phyloP scores from a whole-genome alignment of 2,888 invertebrate species.

The Thecophora atra region DNA sequence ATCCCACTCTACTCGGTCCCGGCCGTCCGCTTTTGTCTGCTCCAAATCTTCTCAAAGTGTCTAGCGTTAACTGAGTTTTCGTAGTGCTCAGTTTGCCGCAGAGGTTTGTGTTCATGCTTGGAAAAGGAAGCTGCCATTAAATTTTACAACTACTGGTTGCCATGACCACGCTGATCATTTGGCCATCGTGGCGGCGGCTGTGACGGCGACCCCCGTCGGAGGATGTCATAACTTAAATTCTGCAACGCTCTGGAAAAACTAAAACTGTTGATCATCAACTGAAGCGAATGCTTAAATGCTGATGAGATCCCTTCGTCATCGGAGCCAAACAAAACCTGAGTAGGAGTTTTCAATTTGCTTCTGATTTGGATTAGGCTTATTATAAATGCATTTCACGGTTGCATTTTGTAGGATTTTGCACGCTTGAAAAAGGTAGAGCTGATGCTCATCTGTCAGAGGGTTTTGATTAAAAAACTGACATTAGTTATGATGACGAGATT shows the following conservation, averaged over 20 bases:
- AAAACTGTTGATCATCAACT: conserved; percentile 7
- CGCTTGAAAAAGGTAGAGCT: no score
- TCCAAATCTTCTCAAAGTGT: neutral
- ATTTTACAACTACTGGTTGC: conserved; percentile 33
- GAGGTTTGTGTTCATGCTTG: conserved; percentile 16
- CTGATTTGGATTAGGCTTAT: conserved; percentile 36
- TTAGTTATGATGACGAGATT: conserved; percentile 10
- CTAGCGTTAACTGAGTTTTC: conserved; percentile 25
- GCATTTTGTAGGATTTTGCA: conserved; percentile 31
- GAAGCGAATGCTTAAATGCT: neutral
- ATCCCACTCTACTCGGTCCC: neutral
- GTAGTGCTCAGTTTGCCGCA: neutral
- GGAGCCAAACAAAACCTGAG: no score
- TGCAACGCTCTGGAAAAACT: conserved; percentile 28
- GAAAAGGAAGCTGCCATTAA: conserved; percentile 32
- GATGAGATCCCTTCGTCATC: no score
- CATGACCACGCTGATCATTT: conserved; percentile 11
- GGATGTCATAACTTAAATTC: conserved; percentile 46
- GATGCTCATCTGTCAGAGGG: neutral
- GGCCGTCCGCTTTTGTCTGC: neutral
- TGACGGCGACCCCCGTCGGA: conserved; percentile 27
- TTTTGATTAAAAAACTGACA: conserved; percentile 24
- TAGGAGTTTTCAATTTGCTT: conserved; percentile 38
- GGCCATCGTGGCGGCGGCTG: conserved; percentile 17
- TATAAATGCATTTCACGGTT: conserved; percentile 36